A percentile compares a stretch with the other conserved stretches of the same genome.
phyloP scores from a whole-genome alignment of 2,113 vertebrate species.

The Ptilonorhynchus violaceus region DNA sequence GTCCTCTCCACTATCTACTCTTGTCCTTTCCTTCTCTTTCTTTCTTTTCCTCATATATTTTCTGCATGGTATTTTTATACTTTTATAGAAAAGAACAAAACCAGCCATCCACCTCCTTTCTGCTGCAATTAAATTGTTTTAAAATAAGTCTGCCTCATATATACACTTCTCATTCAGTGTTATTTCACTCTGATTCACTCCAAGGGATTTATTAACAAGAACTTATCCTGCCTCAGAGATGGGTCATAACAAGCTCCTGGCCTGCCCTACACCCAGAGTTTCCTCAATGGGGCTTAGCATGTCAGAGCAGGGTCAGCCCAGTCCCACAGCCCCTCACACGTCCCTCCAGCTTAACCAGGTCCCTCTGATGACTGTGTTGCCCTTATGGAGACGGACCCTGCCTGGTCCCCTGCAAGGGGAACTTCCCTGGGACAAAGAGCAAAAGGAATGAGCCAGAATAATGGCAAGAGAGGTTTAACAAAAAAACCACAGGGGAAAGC shows the following conservation, averaged over 20 bases:
- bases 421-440: background rate
- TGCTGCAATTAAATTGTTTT: background rate
- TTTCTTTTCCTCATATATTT: background rate
- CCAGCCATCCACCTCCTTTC: background rate
- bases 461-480: background rate
- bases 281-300: background rate
- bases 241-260: background rate
- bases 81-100: background rate
- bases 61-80: background rate
- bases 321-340: rapidly evolving
- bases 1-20: background rate
- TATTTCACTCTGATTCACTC: background rate
- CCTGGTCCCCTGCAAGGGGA: background rate
- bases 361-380: rapidly evolving
- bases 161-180: background rate
- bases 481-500: background rate
- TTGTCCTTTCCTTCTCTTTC: background rate
- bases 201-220: background rate
- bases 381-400: background rate
- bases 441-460: background rate
- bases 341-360: background rate
- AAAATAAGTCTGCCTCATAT: background rate
- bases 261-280: background rate
- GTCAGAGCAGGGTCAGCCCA: background rate
- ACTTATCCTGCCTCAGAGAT: background rate